Evolutionary conservation across 2,888 invertebrate species (phyloP).

Genomic region (Rhamnusium bicolor): DNA sequence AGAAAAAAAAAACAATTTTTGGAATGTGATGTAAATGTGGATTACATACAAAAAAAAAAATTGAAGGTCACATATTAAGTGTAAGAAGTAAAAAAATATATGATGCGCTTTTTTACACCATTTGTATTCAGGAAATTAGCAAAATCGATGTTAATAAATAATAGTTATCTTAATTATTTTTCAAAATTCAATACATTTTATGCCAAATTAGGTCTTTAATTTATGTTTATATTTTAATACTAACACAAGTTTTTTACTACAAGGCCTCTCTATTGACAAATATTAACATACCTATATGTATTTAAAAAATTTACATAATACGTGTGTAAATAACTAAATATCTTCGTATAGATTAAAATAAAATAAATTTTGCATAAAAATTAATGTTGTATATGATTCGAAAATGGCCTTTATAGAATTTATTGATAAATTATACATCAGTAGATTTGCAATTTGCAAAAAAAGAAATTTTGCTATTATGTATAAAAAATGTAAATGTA

Average conservation of each 20-base stretch:
- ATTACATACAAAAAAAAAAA: slow-evolving; percentile 7
- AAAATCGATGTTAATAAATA: neutral
- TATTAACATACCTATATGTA: neutral
- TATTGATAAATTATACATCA: too few species aligned
- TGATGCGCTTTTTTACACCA: neutral
- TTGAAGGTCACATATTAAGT: slow-evolving; percentile 2
- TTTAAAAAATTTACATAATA: neutral
- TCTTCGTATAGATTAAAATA: neutral
- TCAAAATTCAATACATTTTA: too few species aligned
- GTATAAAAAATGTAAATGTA: too few species aligned
- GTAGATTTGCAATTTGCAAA: too few species aligned
- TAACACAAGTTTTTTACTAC: neutral
- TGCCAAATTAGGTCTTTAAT: too few species aligned
- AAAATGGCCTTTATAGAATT: too few species aligned
- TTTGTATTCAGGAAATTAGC: neutral
- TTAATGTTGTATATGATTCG: neutral
- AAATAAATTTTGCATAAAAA: neutral
- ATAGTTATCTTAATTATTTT: neutral
- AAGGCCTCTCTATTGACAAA: neutral
- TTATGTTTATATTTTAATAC: too few species aligned
- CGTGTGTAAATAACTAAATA: neutral
- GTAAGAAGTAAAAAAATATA: neutral
- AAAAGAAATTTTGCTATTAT: too few species aligned
- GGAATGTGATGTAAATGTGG: neutral
- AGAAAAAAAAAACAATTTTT: slow-evolving; percentile 16